These are phyloP conservation scores for Hiodon tergisus DNA, from an alignment of 2,113 vertebrate genomes.

Conservation along the genomic window DNA sequence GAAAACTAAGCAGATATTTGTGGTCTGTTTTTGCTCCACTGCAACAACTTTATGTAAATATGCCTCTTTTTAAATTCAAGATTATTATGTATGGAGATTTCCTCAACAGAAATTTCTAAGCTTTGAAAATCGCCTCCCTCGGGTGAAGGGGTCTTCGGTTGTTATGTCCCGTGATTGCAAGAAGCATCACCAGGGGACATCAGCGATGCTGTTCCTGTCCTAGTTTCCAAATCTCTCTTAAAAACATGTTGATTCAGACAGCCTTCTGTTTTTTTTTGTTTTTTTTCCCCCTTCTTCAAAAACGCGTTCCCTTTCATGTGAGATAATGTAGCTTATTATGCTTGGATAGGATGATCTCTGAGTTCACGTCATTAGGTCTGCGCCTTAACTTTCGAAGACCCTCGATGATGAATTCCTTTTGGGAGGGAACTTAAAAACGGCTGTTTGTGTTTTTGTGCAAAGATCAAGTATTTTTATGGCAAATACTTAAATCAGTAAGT, in stretches of 20 bases:
- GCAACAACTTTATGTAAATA: conserved; percentile 51
- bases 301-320: conserved; percentile 18
- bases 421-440: conserved; percentile 6
- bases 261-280: conserved; percentile 27
- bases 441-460: background rate
- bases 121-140: conserved; percentile 55
- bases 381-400: background rate
- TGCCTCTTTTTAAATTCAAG: conserved; percentile 46
- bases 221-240: conserved; percentile 59
- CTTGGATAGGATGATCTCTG: conserved; percentile 7
- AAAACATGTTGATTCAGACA: conserved; percentile 63
- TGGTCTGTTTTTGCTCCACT: conserved; percentile 39
- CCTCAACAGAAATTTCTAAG: conserved; percentile 50
- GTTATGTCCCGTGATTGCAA: conserved; percentile 47
- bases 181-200: conserved; percentile 54
- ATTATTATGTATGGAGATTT: conserved; percentile 58
- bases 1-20: conserved; percentile 18
- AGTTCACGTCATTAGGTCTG: conserved; percentile 12
- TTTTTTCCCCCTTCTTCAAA: background rate
- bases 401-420: background rate
- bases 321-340: conserved; percentile 15
- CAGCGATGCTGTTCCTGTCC: conserved; percentile 59
- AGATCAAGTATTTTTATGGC: background rate
- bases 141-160: conserved; percentile 42
- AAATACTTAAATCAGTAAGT: background rate